Base-by-base conservation (phyloP, 2,113 vertebrate genomes). In the Pseudorectes ferrugineus region DNA sequence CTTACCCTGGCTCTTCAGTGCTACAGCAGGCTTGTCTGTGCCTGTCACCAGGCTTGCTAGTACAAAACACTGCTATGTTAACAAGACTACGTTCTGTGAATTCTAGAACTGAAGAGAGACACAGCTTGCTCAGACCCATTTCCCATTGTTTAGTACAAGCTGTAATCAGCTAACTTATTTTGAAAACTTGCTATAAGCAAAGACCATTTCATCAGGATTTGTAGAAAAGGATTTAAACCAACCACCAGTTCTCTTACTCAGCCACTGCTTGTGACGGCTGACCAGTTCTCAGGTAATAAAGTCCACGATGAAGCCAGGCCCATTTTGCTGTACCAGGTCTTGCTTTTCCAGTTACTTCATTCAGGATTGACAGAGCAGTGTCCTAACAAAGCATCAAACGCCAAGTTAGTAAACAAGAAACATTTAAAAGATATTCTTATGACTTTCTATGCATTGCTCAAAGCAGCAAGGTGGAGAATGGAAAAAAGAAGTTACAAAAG, bases 291-390 rank as follows among this genome's bases (percentile, higher is more conserved):
- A 99, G 93, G 95, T 99, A 98, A 96, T 99, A 98, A 3, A 99
- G 98, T 20, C 99, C 99, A 93, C 99, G 98, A 89, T 98, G 98
- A 95, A 99, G 98, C 99, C 99, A 99, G 42, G 99, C 99, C 99
- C 99, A 99, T 93, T 99, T 99, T 26, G 98, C 98, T 11, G 98
- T 98, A 63, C 99, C 99, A 62, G 98, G 97, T 46, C 98, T 98
- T 4, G 98, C 98, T 97, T 97, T 98, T 57, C 98, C 98, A 28
- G 98, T 99, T 74, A 99, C 99, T 26, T 98, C 95, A 93, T 98
- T 98, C 80, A 99, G 97, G 77, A 98, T 96, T 33, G 97, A 97
- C 93, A 99, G 98, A 36, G 99, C 99, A 35, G 98, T 96, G 35
- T 99, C 99, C 99, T 99, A 88, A 66, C 31, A 89, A 55, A 51